Evolutionary conservation across 1,140 invertebrate genomes (phyloP).

Genomic region (Pteromalus puparum): DNA sequence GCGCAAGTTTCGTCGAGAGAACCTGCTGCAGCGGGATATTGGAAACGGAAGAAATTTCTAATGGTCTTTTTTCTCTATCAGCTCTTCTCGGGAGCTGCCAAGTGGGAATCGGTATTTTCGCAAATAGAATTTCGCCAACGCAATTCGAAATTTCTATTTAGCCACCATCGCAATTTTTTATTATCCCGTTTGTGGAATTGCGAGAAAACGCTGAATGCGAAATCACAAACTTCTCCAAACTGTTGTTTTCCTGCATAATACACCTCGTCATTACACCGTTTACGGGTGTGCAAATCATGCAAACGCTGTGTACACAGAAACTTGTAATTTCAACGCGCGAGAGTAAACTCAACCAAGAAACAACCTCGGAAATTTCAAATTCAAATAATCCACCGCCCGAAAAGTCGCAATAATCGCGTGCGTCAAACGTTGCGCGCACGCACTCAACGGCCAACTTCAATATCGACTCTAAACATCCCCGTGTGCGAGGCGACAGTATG

Average conservation of each 20-base stretch:
- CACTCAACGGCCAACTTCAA: too few relatives aligned
- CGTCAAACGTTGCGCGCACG: too few relatives aligned
- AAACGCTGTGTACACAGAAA: not conserved
- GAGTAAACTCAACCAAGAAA: not conserved
- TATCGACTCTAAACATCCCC: too few relatives aligned
- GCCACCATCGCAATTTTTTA: too few relatives aligned
- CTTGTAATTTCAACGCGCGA: not conserved
- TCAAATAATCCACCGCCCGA: not conserved
- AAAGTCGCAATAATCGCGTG: too few relatives aligned
- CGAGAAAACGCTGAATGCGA: too few relatives aligned
- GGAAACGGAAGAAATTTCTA: slow-evolving; percentile 32
- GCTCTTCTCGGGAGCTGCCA: too few relatives aligned
- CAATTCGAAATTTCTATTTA: not conserved
- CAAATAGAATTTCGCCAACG: not conserved
- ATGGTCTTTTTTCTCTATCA: slow-evolving; percentile 28
- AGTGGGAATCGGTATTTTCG: slow-evolving; percentile 26
- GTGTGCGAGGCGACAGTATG: too few relatives aligned
- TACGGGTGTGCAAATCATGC: not conserved
- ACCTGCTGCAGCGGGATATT: not conserved
- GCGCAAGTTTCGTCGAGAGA: slow-evolving; percentile 10
- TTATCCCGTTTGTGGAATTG: too few relatives aligned
- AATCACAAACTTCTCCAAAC: too few relatives aligned
- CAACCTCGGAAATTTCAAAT: not conserved
- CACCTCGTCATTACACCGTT: not conserved
- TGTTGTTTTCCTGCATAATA: too few relatives aligned